phyloP scores from a whole-genome alignment of 1,140 invertebrate species.

The Macrotrachela quadricornifera region DNA sequence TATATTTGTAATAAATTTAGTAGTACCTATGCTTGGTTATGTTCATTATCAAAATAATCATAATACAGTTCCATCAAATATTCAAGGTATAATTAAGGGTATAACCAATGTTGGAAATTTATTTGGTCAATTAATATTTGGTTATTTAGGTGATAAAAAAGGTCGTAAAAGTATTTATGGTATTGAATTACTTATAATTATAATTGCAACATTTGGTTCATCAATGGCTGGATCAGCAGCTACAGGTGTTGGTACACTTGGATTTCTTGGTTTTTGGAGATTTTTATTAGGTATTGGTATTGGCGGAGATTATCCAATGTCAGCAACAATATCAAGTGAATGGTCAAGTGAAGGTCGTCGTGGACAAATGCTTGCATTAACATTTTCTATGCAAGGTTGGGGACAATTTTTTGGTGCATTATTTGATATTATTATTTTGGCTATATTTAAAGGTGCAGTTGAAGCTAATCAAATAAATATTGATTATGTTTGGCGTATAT shows the following conservation, averaged over 20 bases:
- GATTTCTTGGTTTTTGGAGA: not conserved
- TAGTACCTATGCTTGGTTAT: conserved; percentile 8
- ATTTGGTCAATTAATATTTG: conserved; percentile 3
- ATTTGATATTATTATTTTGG: conserved; percentile 1
- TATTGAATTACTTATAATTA: not conserved
- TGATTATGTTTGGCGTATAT: conserved; percentile 5
- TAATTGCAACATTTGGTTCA: not conserved
- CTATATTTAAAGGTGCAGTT: not conserved
- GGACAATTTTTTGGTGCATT: not conserved
- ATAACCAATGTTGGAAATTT: conserved; percentile 4
- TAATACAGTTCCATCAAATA: conserved; percentile 2
- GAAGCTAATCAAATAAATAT: not conserved
- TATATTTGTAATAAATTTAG: too few species aligned
- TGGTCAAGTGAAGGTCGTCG: not conserved
- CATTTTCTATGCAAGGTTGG: conserved; percentile 4
- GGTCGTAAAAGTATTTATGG: conserved; percentile 6
- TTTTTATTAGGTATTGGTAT: conserved; percentile 6
- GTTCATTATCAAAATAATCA: conserved; percentile 1
- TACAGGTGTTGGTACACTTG: not conserved
- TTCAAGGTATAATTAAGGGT: conserved; percentile 1
- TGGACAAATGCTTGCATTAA: conserved; percentile 1
- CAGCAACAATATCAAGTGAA: conserved; percentile 2
- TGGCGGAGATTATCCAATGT: conserved; percentile 7
- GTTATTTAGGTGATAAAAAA: not conserved
- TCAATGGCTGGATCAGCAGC: not conserved